Evolutionary conservation across 2,888 invertebrate species (phyloP), one percentile per base, ranked within the genome.

Genomic region (Dasysyrphus tricinctus): DNA sequence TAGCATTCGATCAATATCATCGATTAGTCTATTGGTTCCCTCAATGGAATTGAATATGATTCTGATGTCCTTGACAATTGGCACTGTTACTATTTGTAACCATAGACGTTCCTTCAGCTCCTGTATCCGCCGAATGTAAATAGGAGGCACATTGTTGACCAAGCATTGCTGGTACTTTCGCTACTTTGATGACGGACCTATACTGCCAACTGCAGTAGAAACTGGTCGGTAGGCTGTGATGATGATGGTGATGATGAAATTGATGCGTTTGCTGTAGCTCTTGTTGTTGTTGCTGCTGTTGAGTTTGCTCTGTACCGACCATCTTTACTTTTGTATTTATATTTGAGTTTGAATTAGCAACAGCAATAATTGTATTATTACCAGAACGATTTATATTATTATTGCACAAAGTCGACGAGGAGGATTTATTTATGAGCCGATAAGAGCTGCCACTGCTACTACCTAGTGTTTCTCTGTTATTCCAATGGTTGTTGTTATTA

Each of bases 401-500:
- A 72, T 85, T 88, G 42, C 74, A 84, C 29, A 61, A 54, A 24
- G n/a, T 61, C 29, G 67, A 75, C 32, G 61, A 47, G n/a, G 80
- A 57, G 5, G 59, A n/a, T 12, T 49, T 67, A 34, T 56, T 79
- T 75, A 67, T 11, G 56, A 56, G 19, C 19, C 74, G 69, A 70
- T 56, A 73, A 67, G 49, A 19, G 12, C 19, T 49, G 34, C 54
- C n/a, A 12, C 12, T 47, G 47, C 4, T 70, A 42, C 34, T 80
- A 24, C 34, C 12, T 79, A n/a, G n/a, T 32, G 63, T 49, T 19
- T 42, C 70, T 9, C 47, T 74, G 57, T 75, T 88, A 59, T 80
- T 88, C 42, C 77, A 61, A 70, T 47, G 79, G 56, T 80, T 84
- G 39, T 87, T 87, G 49, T 87, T 83, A 51, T 88, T 84, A n/a